Percentiles rank a stretch among this genome's conserved stretches.
Evolutionary conservation across 2,797 vertebrate genomes (phyloP).

Genomic region (Cuculus canorus): DNA sequence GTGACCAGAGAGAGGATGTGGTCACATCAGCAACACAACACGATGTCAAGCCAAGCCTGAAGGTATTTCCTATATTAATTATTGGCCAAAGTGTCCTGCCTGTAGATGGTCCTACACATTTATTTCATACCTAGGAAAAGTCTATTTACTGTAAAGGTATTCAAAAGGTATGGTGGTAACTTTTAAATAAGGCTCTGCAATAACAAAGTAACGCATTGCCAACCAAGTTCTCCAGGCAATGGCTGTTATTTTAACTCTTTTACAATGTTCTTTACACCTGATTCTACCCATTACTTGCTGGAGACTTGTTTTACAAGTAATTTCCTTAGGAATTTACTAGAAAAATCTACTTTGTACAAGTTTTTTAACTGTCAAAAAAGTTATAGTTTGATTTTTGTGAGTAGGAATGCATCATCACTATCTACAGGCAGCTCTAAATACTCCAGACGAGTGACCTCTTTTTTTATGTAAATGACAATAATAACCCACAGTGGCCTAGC

Average conservation of each 20-base stretch:
- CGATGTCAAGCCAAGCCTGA: slow-evolving; percentile 7
- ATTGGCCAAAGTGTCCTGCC: background rate
- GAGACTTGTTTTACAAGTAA: background rate
- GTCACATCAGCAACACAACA: background rate
- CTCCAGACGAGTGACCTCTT: background rate
- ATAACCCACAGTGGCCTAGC: background rate
- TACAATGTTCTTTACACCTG: background rate
- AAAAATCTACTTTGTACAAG: background rate
- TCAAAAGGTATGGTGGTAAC: background rate
- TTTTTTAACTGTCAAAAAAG: background rate
- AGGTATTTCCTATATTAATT: background rate
- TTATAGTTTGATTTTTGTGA: background rate
- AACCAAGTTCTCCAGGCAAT: background rate
- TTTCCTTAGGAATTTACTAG: background rate
- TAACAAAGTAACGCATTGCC: background rate
- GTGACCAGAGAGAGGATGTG: background rate
- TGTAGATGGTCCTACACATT: background rate
- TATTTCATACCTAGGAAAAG: background rate
- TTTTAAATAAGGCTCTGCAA: background rate
- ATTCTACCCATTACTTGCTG: background rate
- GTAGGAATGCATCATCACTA: background rate
- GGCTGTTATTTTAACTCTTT: background rate
- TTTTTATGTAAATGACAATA: background rate
- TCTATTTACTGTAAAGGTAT: background rate
- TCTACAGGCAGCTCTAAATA: background rate